Conservation (phyloP, 2,113 vertebrate species). For the Otocyon megalotis region DNA sequence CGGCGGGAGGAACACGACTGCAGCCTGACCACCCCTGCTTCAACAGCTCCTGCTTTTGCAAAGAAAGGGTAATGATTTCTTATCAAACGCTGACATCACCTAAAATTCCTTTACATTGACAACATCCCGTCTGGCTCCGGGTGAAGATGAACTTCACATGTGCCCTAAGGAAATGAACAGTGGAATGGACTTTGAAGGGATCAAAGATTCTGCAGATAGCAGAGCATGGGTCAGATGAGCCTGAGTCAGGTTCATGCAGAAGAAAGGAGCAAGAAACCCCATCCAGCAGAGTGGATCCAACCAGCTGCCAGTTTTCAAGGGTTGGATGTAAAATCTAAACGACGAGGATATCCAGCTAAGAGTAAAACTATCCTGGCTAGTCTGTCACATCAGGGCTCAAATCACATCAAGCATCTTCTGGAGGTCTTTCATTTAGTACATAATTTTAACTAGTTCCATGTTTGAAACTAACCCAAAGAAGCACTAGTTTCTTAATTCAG, state of each 20-base stretch:
- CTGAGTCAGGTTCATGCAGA: background rate
- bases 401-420: background rate
- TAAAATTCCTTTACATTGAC: slow-evolving; percentile 13
- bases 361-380: background rate
- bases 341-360: background rate
- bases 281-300: background rate
- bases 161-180: slow-evolving; percentile 20
- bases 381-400: background rate
- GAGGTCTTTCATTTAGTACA: background rate
- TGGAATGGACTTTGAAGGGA: background rate
- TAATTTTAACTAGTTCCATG: background rate
- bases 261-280: background rate
- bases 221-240: background rate
- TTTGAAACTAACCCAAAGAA: background rate
- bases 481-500: background rate
- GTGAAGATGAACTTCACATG: background rate
- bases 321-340: background rate
- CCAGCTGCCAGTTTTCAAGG: background rate
- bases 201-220: background rate
- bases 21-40: background rate
- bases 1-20: background rate
- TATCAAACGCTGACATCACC: background rate
- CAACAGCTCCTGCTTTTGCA: background rate
- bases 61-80: background rate
- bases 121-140: background rate